These are phyloP conservation scores for Syndactyla subalaris DNA, from an alignment of 2,797 vertebrate species.

Conservation along the genomic window DNA sequence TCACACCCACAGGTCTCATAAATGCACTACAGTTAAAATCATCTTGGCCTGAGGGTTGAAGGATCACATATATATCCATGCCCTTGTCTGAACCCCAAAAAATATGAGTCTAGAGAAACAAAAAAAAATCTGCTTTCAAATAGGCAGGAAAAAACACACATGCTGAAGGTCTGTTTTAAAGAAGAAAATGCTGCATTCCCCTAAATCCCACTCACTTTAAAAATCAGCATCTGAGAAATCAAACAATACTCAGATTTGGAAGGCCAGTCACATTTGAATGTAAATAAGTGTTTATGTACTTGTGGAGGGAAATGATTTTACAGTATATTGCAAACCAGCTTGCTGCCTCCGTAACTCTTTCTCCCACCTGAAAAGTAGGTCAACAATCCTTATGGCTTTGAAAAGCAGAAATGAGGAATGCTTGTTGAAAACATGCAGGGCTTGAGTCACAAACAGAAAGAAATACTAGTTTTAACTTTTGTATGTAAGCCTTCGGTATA, in stretches of 20 bases:
- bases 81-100: neutral
- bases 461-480: neutral
- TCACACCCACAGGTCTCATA: constrained; percentile 43
- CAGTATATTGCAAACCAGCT: constrained; percentile 23
- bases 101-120: neutral
- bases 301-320: neutral
- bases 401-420: neutral
- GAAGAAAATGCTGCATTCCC: neutral
- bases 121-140: neutral
- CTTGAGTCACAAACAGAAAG: neutral
- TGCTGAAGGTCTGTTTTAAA: neutral
- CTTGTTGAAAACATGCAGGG: neutral
- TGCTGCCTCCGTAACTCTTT: neutral
- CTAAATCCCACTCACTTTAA: neutral
- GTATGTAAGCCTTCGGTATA: neutral
- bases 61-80: neutral
- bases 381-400: constrained; percentile 26
- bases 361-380: constrained; percentile 55
- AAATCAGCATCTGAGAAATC: neutral
- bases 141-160: neutral
- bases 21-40: neutral
- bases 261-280: neutral
- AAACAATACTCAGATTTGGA: neutral
- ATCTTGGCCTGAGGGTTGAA: neutral
- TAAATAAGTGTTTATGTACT: constrained; percentile 11